Conservation (phyloP, 1,140 invertebrate genomes). For the Pogonognathellus flavescens region DNA sequence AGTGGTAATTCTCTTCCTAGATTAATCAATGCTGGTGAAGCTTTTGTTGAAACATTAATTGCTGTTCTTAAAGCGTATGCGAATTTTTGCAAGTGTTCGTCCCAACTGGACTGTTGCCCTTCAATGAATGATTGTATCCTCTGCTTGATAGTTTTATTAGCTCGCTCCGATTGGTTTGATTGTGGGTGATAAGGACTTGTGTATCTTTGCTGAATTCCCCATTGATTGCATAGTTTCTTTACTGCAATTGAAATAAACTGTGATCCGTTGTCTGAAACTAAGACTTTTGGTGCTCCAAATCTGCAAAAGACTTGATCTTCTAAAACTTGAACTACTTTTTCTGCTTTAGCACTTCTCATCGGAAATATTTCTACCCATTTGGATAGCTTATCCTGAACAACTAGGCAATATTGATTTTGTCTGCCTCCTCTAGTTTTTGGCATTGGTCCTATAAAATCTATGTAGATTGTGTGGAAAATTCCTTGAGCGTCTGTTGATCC, state of each 20-base stretch:
- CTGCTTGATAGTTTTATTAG: conserved; percentile 70
- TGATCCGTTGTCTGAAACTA: conserved; percentile 39
- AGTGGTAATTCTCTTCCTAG: conserved; percentile 68
- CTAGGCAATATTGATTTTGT: conserved; percentile 29
- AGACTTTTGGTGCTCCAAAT: conserved; percentile 34
- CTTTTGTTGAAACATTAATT: conserved; percentile 68
- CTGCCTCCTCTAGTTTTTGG: not conserved
- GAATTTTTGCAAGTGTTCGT: conserved; percentile 69
- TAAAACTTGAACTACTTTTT: too few relatives aligned
- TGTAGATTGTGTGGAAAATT: conserved; percentile 50
- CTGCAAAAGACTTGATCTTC: conserved; percentile 57
- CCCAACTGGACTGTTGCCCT: conserved; percentile 69
- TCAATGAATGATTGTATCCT: conserved; percentile 69
- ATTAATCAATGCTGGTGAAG: conserved; percentile 69
- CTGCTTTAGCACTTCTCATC: conserved; percentile 27
- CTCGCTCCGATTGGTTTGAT: conserved; percentile 70
- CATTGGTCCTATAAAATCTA: conserved; percentile 28
- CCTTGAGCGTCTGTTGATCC: not conserved
- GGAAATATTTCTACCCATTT: conserved; percentile 44
- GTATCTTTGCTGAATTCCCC: conserved; percentile 60
- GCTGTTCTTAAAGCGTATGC: conserved; percentile 71
- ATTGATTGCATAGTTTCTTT: conserved; percentile 41
- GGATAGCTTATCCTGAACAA: too few relatives aligned
- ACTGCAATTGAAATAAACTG: conserved; percentile 53
- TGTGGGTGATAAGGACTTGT: conserved; percentile 69